A percentile compares a stretch with the other conserved stretches of the same genome.
phyloP scores from a whole-genome alignment of 1,140 invertebrate species.

The Agrilus planipennis region DNA sequence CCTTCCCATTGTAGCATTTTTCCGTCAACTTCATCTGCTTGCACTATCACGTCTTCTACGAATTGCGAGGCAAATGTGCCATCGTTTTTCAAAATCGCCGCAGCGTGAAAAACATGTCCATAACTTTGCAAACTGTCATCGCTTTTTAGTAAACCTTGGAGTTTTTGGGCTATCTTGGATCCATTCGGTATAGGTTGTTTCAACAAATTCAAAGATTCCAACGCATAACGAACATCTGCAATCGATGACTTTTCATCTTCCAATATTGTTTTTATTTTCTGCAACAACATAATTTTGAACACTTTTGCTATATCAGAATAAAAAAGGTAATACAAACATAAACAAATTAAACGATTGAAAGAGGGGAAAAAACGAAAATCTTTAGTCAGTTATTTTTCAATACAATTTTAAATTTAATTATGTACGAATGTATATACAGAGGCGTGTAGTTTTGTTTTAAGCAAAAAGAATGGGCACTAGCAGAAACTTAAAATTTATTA shows the following conservation, averaged over 20 bases:
- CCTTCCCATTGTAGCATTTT: conserved; percentile 87
- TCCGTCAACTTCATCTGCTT: conserved; percentile 90
- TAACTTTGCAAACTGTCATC: conserved; percentile 46
- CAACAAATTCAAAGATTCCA: conserved; percentile 22
- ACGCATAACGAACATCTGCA: conserved; percentile 25
- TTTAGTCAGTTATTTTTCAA: too few relatives aligned
- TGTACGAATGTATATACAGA: too few relatives aligned
- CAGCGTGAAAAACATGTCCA: conserved; percentile 74
- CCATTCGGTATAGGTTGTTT: conserved; percentile 21
- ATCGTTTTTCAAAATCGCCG: conserved; percentile 49
- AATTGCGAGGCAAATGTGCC: conserved; percentile 64
- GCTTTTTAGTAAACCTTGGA: conserved; percentile 26
- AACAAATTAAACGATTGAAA: too few relatives aligned
- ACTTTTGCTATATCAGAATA: too few relatives aligned
- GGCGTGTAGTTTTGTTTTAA: too few relatives aligned
- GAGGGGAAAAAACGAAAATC: too few relatives aligned
- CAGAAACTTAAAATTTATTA: too few relatives aligned
- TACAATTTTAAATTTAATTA: too few relatives aligned
- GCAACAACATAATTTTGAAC: conserved; percentile 10
- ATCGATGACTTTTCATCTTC: conserved; percentile 21
- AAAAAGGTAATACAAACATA: too few relatives aligned
- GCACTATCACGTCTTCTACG: conserved; percentile 82
- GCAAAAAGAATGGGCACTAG: too few relatives aligned
- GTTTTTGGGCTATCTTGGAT: conserved; percentile 22
- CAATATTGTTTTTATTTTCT: conserved; percentile 21